Conservation (phyloP, 2,113 vertebrate genomes). For the Azemiops feae region DNA sequence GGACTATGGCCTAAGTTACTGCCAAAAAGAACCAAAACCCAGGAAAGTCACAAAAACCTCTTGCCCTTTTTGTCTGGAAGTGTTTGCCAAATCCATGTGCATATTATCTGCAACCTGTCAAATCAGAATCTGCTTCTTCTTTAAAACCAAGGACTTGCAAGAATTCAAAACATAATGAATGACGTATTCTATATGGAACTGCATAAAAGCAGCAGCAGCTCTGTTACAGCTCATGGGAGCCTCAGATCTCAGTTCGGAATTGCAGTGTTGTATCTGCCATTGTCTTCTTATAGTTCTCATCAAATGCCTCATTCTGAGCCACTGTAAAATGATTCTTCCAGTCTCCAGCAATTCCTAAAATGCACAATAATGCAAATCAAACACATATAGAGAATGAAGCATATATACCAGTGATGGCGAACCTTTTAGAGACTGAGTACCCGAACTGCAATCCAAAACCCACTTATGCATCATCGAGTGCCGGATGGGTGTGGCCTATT, state of each 20-base stretch:
- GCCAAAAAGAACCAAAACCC: too few relatives aligned
- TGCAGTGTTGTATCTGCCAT: conserved; percentile 75
- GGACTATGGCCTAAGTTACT: not conserved
- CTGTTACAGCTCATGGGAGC: not conserved
- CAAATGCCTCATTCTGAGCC: conserved; percentile 67
- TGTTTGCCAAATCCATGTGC: not conserved
- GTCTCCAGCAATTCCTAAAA: conserved; percentile 60
- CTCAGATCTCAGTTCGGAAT: conserved; percentile 74
- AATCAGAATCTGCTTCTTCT: not conserved
- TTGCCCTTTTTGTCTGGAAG: not conserved
- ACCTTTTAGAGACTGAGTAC: too few relatives aligned
- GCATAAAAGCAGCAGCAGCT: not conserved
- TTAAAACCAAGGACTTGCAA: not conserved
- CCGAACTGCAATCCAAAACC: too few relatives aligned
- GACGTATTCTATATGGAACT: not conserved
- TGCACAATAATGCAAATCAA: not conserved
- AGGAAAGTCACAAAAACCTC: not conserved
- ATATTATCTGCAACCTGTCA: not conserved
- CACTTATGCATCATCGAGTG: too few relatives aligned
- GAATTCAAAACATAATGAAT: not conserved
- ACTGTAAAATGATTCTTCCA: conserved; percentile 74
- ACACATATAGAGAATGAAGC: not conserved
- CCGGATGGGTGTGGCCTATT: too few relatives aligned
- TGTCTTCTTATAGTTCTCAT: conserved; percentile 77
- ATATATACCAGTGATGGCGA: too few relatives aligned